Conservation (phyloP, 2,888 invertebrate species). For the Rhimphoctona megacephalus region DNA sequence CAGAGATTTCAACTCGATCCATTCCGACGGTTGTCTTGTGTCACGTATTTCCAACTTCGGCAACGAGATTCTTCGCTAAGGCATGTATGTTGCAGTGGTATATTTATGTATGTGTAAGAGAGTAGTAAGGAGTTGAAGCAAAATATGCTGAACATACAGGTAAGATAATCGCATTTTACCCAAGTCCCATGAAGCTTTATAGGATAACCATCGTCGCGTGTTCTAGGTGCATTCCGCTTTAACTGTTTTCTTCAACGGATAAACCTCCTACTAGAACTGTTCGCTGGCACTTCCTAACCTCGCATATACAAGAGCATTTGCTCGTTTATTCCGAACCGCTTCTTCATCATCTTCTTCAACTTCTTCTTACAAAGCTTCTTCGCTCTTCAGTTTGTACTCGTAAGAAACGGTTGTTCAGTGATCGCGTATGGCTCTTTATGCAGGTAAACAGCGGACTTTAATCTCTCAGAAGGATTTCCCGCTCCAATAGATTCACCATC, state of each 20-base stretch:
- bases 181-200: slow-evolving; percentile 49
- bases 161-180: slow-evolving; percentile 44
- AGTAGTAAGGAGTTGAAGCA: background rate
- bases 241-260: slow-evolving; percentile 66
- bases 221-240: slow-evolving; percentile 66
- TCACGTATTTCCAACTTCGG: slow-evolving; percentile 27
- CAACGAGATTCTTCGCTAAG: slow-evolving; percentile 6
- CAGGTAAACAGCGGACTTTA: background rate
- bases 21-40: slow-evolving; percentile 5
- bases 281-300: slow-evolving; percentile 62
- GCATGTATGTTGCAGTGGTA: background rate
- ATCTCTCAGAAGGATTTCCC: background rate
- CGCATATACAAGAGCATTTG: slow-evolving; percentile 57
- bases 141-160: slow-evolving; percentile 14
- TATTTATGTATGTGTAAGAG: background rate
- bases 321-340: slow-evolving; percentile 36
- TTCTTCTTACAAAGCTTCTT: slow-evolving; percentile 18
- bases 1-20: slow-evolving; percentile 6
- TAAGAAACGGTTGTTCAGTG: slow-evolving; percentile 10
- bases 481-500: background rate
- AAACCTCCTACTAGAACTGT: slow-evolving; percentile 38
- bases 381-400: slow-evolving; percentile 6
- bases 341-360: slow-evolving; percentile 42
- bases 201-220: slow-evolving; percentile 70
- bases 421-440: background rate